A percentile compares a stretch with the other conserved stretches of the same genome.
Evolutionary conservation across 1,140 invertebrate species (phyloP).

Genomic region (Ostrea edulis): DNA sequence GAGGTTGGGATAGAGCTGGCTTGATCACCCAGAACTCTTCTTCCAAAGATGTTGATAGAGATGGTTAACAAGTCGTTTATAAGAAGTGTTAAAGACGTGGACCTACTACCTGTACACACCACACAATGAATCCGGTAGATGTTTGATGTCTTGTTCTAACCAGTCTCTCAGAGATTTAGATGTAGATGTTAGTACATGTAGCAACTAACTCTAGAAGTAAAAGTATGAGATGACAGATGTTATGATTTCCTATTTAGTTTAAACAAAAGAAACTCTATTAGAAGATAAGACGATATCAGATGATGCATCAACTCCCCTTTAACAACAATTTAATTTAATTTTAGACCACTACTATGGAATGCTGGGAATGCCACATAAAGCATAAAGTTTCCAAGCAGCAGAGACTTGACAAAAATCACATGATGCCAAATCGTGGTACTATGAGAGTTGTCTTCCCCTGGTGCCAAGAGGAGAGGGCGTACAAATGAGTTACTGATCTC

Average conservation of each 20-base stretch:
- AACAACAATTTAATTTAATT: background rate
- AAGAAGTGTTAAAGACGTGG: too few relatives aligned
- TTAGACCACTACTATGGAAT: background rate
- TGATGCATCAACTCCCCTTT: background rate
- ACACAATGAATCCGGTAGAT: too few relatives aligned
- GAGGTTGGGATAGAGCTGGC: too few relatives aligned
- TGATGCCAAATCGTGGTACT: background rate
- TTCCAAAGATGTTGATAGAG: too few relatives aligned
- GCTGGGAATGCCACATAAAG: constrained; percentile 33
- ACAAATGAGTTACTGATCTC: background rate
- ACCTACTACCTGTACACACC: too few relatives aligned
- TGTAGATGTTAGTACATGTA: too few relatives aligned
- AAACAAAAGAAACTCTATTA: background rate
- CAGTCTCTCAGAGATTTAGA: too few relatives aligned
- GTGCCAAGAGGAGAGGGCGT: constrained; percentile 14
- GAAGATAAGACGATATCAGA: background rate
- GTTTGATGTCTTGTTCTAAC: too few relatives aligned
- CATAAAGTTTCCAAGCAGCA: background rate
- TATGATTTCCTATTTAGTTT: background rate
- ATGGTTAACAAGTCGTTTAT: too few relatives aligned
- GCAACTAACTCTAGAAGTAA: too few relatives aligned
- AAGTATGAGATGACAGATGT: too few relatives aligned
- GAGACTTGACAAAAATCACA: constrained; percentile 45
- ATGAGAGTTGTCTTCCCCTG: constrained; percentile 41
- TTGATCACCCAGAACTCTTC: too few relatives aligned